Conservation (phyloP, 2,797 vertebrate species). For the Phoeniculus purpureus region DNA sequence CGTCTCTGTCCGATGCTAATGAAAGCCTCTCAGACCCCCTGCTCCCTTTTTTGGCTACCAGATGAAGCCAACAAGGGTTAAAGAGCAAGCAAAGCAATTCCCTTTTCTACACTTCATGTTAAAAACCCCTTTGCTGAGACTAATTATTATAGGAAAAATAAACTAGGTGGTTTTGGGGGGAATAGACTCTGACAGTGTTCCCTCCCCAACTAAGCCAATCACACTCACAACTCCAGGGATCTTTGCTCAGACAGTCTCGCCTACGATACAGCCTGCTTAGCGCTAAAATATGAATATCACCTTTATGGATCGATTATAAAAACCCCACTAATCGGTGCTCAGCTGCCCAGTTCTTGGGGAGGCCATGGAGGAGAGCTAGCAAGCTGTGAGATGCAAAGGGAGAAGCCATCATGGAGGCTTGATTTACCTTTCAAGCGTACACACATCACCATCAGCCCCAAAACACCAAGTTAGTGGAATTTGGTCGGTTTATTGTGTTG, state of each 20-base stretch:
- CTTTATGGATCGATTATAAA: constrained; percentile 49
- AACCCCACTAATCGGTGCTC: background rate
- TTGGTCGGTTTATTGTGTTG: background rate
- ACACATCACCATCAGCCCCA: background rate
- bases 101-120: background rate
- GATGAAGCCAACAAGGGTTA: constrained; percentile 1
- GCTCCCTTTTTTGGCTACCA: background rate
- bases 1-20: constrained; percentile 54
- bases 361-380: constrained; percentile 15
- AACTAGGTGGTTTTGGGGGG: background rate
- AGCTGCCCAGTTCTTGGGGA: background rate
- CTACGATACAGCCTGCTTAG: constrained; percentile 42
- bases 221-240: constrained; percentile 31
- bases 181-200: background rate
- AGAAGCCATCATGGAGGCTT: constrained; percentile 47
- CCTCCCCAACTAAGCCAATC: constrained; percentile 55
- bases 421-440: constrained; percentile 13
- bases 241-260: constrained; percentile 49
- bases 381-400: background rate
- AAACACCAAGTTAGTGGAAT: background rate
- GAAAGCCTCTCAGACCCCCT: background rate
- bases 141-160: constrained; percentile 26
- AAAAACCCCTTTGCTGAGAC: background rate
- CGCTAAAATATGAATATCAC: constrained; percentile 66
- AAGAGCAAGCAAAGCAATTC: background rate